Evolutionary conservation across 2,113 vertebrate species (phyloP).

Genomic region (Ascaphus truei): DNA sequence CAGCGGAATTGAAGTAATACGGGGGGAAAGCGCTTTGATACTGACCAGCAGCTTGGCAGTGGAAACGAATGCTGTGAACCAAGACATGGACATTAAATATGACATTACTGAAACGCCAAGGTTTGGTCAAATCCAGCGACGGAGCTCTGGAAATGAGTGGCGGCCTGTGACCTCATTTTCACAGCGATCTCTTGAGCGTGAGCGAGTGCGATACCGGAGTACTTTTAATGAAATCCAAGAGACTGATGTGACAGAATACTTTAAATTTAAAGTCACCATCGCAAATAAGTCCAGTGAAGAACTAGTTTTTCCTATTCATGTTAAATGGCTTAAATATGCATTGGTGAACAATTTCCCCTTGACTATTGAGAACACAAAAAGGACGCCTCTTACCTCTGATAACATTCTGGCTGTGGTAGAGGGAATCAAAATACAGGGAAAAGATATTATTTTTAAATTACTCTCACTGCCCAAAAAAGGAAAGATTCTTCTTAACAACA

Average conservation of each 20-base stretch:
- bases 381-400: slow-evolving; percentile 61
- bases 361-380: slow-evolving; percentile 69
- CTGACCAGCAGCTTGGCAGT: slow-evolving; percentile 66
- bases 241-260: slow-evolving; percentile 65
- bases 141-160: slow-evolving; percentile 70
- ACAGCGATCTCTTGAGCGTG: slow-evolving; percentile 69
- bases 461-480: slow-evolving; percentile 74
- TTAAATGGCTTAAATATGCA: slow-evolving; percentile 73
- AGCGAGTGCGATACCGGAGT: slow-evolving; percentile 66
- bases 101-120: slow-evolving; percentile 64
- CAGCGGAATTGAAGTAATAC: slow-evolving; percentile 65
- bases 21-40: slow-evolving; percentile 68
- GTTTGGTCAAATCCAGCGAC: slow-evolving; percentile 77
- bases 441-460: slow-evolving; percentile 71
- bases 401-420: slow-evolving; percentile 63
- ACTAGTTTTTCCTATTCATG: slow-evolving; percentile 63
- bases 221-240: slow-evolving; percentile 71
- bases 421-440: slow-evolving; percentile 58
- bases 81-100: slow-evolving; percentile 65
- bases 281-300: slow-evolving; percentile 65
- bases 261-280: slow-evolving; percentile 77
- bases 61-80: slow-evolving; percentile 67
- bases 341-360: slow-evolving; percentile 67
- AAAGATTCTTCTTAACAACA: slow-evolving; percentile 65
- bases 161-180: slow-evolving; percentile 69